phyloP scores from a whole-genome alignment of 2,113 vertebrate genomes.

The Petaurus breviceps region DNA sequence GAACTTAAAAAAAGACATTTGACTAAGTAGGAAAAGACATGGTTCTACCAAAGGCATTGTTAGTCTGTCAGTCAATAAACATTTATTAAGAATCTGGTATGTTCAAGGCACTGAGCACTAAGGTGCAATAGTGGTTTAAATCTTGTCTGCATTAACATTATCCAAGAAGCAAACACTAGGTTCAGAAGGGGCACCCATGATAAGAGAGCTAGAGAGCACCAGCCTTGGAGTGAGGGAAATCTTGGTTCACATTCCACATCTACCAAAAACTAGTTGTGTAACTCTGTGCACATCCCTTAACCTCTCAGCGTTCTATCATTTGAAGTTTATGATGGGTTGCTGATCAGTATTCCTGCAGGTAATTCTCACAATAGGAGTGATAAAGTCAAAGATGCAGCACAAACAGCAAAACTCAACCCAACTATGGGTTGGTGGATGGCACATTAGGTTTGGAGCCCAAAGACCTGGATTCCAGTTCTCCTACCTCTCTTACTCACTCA shows the following conservation, averaged over 20 bases:
- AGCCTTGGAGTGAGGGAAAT: background rate
- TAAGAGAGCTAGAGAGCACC: background rate
- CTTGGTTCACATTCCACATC: background rate
- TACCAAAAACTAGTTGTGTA: background rate
- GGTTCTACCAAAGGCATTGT: background rate
- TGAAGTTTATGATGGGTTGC: background rate
- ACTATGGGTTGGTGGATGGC: background rate
- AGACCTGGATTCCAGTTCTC: no score
- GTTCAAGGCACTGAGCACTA: no score
- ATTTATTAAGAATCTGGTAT: background rate
- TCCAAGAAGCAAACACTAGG: background rate
- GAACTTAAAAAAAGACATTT: background rate
- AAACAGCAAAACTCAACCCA: background rate
- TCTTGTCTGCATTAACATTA: background rate
- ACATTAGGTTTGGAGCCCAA: background rate
- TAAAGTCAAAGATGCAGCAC: background rate
- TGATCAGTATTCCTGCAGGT: background rate
- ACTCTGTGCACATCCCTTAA: background rate
- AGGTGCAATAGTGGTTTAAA: background rate
- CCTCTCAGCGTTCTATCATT: background rate
- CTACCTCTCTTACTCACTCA: no score
- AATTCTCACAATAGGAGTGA: background rate
- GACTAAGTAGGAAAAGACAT: background rate
- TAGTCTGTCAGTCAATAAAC: background rate
- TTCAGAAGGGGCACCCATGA: background rate